Conservation (phyloP, 2,797 vertebrate genomes). For the Vultur gryphus region DNA sequence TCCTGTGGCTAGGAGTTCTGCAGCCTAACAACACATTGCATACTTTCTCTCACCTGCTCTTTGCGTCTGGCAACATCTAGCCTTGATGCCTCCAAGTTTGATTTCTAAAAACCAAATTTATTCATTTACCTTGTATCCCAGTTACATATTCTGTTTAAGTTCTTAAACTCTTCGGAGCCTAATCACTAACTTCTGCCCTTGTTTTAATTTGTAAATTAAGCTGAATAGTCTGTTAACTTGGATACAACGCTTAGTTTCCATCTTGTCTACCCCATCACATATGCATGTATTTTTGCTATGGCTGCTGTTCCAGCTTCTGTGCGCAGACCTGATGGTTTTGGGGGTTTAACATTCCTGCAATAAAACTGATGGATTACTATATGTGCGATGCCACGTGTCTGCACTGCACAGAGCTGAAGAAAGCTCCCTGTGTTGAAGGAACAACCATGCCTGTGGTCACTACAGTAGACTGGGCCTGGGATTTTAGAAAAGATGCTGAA, state of each 20-base stretch:
- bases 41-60: background rate
- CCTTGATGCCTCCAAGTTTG: background rate
- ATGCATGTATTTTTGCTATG: background rate
- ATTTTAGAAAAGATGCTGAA: background rate
- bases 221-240: background rate
- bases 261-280: background rate
- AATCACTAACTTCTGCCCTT: background rate
- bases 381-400: background rate
- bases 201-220: background rate
- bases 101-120: rapidly evolving
- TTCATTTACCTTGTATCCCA: background rate
- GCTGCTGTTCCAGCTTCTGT: background rate
- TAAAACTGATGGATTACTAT: background rate
- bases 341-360: background rate
- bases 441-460: rapidly evolving
- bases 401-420: background rate
- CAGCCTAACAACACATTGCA: background rate
- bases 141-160: background rate
- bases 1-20: background rate
- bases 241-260: background rate
- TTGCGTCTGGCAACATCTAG: background rate
- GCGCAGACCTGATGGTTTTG: background rate
- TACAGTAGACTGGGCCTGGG: background rate
- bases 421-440: background rate
- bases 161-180: background rate